These are phyloP conservation scores for Motacilla alba DNA, from an alignment of 2,113 vertebrate species.

Conservation along the genomic window DNA sequence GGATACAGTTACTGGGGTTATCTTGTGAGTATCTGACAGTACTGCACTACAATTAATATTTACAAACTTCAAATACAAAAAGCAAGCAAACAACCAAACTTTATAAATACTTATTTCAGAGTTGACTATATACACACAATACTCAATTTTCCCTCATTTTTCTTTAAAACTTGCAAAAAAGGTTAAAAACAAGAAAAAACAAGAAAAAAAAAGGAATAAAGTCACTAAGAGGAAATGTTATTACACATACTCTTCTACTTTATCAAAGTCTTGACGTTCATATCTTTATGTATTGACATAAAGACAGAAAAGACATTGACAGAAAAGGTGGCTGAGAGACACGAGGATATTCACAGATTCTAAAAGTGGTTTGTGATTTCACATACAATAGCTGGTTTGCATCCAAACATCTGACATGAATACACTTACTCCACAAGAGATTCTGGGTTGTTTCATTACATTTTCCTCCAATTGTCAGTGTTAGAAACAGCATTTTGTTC, in stretches of 20 bases:
- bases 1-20: not conserved
- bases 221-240: not conserved
- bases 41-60: not conserved
- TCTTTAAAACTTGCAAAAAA: not conserved
- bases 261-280: not conserved
- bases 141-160: not conserved
- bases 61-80: not conserved
- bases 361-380: not conserved
- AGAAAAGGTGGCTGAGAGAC: not conserved
- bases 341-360: not conserved
- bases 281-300: not conserved
- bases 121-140: not conserved
- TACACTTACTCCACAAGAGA: conserved; percentile 32
- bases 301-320: not conserved
- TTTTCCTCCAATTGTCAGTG: conserved; percentile 79
- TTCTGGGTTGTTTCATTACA: conserved; percentile 52
- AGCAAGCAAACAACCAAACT: not conserved
- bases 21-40: not conserved
- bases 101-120: not conserved
- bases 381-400: conserved; percentile 67
- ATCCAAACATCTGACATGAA: conserved; percentile 59
- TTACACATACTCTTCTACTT: not conserved
- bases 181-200: not conserved
- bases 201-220: not conserved
- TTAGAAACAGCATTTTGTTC: conserved; percentile 62